phyloP scores from a whole-genome alignment of 1,140 invertebrate species.

The Drosophila repletoides region DNA sequence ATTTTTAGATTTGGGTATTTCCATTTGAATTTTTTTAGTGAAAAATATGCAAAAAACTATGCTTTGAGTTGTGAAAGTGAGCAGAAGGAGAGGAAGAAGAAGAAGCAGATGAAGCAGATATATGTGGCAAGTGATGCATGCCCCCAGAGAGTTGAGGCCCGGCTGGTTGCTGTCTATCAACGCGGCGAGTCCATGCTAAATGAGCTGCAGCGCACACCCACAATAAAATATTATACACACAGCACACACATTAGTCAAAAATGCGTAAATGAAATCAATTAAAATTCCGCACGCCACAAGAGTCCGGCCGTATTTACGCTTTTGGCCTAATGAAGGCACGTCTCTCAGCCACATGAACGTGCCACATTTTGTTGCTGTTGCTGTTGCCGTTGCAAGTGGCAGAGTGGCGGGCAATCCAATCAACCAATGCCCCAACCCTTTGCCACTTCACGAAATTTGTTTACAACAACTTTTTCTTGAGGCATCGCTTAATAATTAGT shows the following conservation, averaged over 20 bases:
- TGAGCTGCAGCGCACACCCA: constrained; percentile 50
- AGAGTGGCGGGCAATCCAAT: constrained; percentile 43
- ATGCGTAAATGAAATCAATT: constrained; percentile 75
- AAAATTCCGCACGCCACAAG: constrained; percentile 60
- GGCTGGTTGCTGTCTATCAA: constrained; percentile 60
- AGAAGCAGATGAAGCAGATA: constrained; percentile 22
- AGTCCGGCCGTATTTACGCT: constrained; percentile 51
- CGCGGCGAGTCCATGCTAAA: constrained; percentile 64
- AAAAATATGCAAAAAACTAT: constrained; percentile 19
- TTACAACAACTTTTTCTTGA: constrained; percentile 66
- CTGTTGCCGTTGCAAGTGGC: constrained; percentile 13
- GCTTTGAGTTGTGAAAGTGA: constrained; percentile 16
- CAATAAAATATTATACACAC: constrained; percentile 1
- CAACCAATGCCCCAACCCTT: constrained; percentile 42
- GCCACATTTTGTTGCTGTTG: too few species aligned
- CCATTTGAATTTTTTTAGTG: neutral
- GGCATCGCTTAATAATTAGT: too few species aligned
- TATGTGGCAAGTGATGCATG: constrained; percentile 30
- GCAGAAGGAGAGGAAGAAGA: constrained; percentile 37
- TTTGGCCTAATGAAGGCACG: constrained; percentile 66
- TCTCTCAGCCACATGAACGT: constrained; percentile 21
- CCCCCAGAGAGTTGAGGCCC: constrained; percentile 30
- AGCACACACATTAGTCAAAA: constrained; percentile 56
- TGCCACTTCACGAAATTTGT: constrained; percentile 71
- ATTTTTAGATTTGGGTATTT: neutral